These are phyloP conservation scores for Pammene aurita DNA, from an alignment of 2,888 invertebrate species.

Conservation along the genomic window DNA sequence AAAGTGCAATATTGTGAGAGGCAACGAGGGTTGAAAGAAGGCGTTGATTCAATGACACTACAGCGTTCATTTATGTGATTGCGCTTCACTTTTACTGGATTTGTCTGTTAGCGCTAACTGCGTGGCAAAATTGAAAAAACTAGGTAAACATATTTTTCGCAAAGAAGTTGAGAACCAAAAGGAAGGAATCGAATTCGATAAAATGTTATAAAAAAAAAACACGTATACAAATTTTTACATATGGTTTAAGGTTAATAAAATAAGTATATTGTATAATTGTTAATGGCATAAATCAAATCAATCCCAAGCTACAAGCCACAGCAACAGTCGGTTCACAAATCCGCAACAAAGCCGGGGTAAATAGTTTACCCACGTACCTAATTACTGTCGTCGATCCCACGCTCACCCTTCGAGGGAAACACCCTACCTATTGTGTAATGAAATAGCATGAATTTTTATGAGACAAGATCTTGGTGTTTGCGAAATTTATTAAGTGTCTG, in stretches of 20 bases:
- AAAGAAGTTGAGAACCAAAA: too few species aligned
- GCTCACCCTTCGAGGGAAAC: conserved; percentile 49
- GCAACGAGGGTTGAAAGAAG: conserved; percentile 45
- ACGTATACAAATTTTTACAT: too few species aligned
- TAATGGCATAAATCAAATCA: conserved; percentile 10
- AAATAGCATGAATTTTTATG: conserved; percentile 45
- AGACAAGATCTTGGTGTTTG: conserved; percentile 38
- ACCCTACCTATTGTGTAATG: conserved; percentile 45
- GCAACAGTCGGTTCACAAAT: conserved; percentile 19
- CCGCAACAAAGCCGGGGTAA: conserved; percentile 46
- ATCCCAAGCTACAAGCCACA: conserved; percentile 14
- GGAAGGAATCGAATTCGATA: too few species aligned
- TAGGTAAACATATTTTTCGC: too few species aligned
- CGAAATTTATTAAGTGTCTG: conserved; percentile 38
- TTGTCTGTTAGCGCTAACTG: conserved; percentile 35
- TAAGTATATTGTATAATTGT: neutral
- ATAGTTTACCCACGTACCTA: conserved; percentile 61
- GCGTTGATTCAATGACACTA: conserved; percentile 56
- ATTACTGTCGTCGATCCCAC: conserved; percentile 71
- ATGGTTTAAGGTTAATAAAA: too few species aligned
- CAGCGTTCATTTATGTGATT: conserved; percentile 74
- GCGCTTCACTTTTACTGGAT: conserved; percentile 53
- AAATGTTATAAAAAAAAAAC: too few species aligned
- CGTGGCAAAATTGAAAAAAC: neutral
- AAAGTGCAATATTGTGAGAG: conserved; percentile 49